These are phyloP conservation scores for Galleria mellonella DNA, from an alignment of 1,140 invertebrate species.

Conservation along the genomic window DNA sequence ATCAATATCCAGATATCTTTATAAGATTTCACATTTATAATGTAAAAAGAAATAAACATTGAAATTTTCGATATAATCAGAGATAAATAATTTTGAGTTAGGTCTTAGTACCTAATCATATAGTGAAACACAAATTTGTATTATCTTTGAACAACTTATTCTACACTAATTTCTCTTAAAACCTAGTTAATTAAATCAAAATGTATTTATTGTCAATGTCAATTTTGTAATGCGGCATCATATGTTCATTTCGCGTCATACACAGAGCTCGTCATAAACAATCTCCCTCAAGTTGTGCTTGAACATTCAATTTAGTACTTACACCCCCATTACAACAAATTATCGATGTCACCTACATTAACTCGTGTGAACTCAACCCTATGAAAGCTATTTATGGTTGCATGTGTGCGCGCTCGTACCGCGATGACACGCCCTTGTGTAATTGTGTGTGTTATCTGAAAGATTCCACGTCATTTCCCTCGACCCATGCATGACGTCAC, in stretches of 20 bases:
- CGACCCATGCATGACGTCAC: conserved; percentile 62
- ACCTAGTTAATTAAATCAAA: too few relatives aligned
- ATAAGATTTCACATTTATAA: too few relatives aligned
- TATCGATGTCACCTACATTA: conserved; percentile 67
- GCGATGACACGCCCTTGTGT: conserved; percentile 18
- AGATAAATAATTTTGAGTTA: too few relatives aligned
- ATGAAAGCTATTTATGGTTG: conserved; percentile 27
- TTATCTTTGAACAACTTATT: too few relatives aligned
- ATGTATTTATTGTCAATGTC: too few relatives aligned
- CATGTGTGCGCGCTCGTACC: conserved; percentile 21
- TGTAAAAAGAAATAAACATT: too few relatives aligned
- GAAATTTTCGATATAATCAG: too few relatives aligned
- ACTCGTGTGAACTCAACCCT: conserved; percentile 54
- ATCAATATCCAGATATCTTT: too few relatives aligned
- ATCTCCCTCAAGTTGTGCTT: conserved; percentile 32
- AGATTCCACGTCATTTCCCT: conserved; percentile 71
- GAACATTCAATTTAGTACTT: conserved; percentile 63
- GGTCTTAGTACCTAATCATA: too few relatives aligned
- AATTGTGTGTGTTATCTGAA: conserved; percentile 67
- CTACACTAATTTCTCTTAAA: too few relatives aligned
- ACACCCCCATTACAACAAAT: conserved; percentile 64
- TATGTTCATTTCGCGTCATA: neutral
- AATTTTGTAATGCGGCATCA: too few relatives aligned
- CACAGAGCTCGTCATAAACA: conserved; percentile 19
- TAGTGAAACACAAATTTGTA: too few relatives aligned